Conservation (phyloP, 2,797 vertebrate species). For the Pseudocheirus occidentalis region DNA sequence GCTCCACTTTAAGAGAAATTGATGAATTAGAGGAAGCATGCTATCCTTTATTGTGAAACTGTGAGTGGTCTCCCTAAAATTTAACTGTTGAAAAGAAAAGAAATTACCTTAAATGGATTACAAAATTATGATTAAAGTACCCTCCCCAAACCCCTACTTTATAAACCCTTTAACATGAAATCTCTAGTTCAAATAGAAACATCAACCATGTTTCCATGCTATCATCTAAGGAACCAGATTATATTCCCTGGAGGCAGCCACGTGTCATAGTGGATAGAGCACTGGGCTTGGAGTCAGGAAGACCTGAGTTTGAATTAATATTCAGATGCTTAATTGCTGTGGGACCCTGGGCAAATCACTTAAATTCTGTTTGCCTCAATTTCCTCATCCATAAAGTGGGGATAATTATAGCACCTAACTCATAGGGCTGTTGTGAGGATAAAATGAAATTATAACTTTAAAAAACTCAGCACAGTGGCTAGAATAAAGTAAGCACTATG, state of each 20-base stretch:
- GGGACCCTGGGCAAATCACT: background rate
- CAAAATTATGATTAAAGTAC: background rate
- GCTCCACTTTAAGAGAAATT: conserved; percentile 38
- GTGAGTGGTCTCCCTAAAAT: conserved; percentile 28
- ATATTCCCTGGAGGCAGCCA: background rate
- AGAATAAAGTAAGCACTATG: too few relatives aligned
- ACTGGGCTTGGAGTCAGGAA: background rate
- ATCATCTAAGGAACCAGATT: background rate
- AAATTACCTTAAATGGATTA: conserved; percentile 48
- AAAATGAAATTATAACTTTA: too few relatives aligned
- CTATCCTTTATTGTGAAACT: conserved; percentile 37
- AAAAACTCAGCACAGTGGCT: too few relatives aligned
- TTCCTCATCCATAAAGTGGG: background rate
- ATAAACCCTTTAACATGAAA: background rate
- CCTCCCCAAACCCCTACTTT: background rate
- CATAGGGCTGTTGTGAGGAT: background rate
- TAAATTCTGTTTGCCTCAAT: background rate
- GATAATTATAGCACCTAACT: background rate
- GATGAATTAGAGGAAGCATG: conserved; percentile 53
- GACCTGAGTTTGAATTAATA: background rate
- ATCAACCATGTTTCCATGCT: background rate
- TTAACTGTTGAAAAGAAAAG: conserved; percentile 43
- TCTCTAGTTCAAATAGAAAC: background rate
- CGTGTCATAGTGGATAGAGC: background rate
- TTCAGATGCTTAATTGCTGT: background rate